Percentiles rank a stretch among this genome's conserved stretches.
Conservation (phyloP, 2,797 vertebrate species). For the Aselliscus stoliczkanus region DNA sequence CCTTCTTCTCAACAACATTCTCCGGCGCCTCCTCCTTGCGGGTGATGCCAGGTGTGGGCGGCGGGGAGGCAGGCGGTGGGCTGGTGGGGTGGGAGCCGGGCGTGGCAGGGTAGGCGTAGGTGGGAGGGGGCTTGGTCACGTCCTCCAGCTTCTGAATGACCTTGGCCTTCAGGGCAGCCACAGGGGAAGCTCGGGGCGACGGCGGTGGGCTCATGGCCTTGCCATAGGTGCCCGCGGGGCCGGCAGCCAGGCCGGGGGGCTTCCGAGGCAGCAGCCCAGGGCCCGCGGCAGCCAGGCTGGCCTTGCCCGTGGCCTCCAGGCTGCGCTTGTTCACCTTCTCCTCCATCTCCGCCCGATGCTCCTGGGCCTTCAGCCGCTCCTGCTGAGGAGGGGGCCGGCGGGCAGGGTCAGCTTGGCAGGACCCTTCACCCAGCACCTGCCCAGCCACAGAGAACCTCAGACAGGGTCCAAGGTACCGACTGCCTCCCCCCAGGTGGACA, state of each 20-base stretch:
- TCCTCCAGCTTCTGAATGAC: slow-evolving; percentile 88
- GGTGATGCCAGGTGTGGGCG: slow-evolving; percentile 81
- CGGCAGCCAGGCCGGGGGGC: slow-evolving; percentile 82
- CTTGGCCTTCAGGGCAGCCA: slow-evolving; percentile 91
- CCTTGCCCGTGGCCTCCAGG: slow-evolving; percentile 83
- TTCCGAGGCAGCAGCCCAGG: slow-evolving; percentile 87
- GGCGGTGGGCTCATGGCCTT: slow-evolving; percentile 86
- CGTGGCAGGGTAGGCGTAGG: slow-evolving; percentile 86
- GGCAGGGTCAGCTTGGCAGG: accelerated
- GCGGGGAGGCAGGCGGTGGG: slow-evolving; percentile 83
- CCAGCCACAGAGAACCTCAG: not conserved
- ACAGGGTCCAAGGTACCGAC: not conserved
- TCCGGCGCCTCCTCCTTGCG: slow-evolving; percentile 90
- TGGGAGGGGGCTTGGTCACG: slow-evolving; percentile 79
- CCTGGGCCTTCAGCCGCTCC: slow-evolving; percentile 93
- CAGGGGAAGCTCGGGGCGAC: slow-evolving; percentile 84
- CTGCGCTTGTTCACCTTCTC: slow-evolving; percentile 89
- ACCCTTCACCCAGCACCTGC: not conserved
- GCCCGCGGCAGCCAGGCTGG: slow-evolving; percentile 81
- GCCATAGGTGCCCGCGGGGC: slow-evolving; percentile 85
- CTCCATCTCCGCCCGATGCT: slow-evolving; percentile 90
- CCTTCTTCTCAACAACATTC: slow-evolving; percentile 85
- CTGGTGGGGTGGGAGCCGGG: slow-evolving; percentile 87
- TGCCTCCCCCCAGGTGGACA: not conserved
- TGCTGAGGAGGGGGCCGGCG: slow-evolving; percentile 66